Evolutionary conservation across 2,113 vertebrate genomes (phyloP).

Genomic region (Anguilla japonica): DNA sequence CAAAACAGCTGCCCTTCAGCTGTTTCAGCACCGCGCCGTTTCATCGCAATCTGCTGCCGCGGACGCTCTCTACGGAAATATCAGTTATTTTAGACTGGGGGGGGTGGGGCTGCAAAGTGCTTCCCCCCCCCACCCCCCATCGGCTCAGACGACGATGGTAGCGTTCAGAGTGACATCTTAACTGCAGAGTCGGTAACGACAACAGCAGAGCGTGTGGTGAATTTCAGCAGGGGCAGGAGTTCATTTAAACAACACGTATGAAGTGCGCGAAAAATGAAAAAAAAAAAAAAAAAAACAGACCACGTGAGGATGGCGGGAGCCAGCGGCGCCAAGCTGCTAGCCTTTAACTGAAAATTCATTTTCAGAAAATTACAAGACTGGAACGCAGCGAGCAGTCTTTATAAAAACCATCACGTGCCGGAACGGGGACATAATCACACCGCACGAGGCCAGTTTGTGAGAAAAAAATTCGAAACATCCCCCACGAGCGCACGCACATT

Average conservation of each 20-base stretch:
- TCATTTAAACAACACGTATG: too few species aligned
- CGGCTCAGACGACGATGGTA: neutral
- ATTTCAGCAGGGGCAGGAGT: too few species aligned
- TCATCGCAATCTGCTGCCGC: too few species aligned
- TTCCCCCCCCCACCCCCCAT: too few species aligned
- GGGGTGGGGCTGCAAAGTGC: too few species aligned
- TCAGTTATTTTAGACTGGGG: neutral
- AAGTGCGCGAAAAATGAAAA: neutral
- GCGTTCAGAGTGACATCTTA: neutral
- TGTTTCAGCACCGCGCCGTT: neutral
- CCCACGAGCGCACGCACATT: slow-evolving; percentile 4
- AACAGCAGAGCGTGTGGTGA: too few species aligned
- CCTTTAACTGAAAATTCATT: neutral
- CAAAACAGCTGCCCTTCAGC: neutral
- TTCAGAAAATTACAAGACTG: neutral
- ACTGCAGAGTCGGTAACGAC: too few species aligned
- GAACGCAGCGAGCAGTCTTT: neutral
- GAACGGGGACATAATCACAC: neutral
- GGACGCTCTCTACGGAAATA: too few species aligned
- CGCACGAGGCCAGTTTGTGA: neutral
- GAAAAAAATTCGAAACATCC: neutral
- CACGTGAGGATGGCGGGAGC: too few species aligned
- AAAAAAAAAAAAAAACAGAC: neutral
- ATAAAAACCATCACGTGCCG: neutral
- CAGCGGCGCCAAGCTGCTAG: neutral